These are phyloP conservation scores for Brachylomia viminalis DNA, from an alignment of 2,888 invertebrate species.

Conservation along the genomic window DNA sequence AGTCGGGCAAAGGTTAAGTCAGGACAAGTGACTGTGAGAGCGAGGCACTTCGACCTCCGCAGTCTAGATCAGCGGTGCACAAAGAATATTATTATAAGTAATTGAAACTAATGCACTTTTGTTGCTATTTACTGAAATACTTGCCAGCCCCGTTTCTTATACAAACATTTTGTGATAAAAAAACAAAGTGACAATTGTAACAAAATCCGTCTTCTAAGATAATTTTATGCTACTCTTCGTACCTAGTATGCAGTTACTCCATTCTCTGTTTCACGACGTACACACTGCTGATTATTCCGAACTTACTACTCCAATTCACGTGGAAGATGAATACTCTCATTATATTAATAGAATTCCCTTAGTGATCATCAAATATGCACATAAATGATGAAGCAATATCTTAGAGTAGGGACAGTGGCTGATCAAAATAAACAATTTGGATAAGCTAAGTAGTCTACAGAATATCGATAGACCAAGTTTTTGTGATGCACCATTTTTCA, in stretches of 20 bases:
- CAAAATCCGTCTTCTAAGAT: too few relatives aligned
- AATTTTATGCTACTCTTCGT: too few relatives aligned
- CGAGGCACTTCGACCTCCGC: slow-evolving; percentile 44
- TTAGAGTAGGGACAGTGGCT: not conserved
- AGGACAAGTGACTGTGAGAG: slow-evolving; percentile 60
- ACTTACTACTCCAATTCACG: slow-evolving; percentile 8
- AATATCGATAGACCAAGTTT: too few relatives aligned
- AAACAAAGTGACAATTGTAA: too few relatives aligned
- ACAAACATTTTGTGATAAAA: too few relatives aligned
- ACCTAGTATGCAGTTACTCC: too few relatives aligned
- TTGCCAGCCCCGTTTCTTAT: not conserved
- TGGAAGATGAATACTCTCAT: not conserved
- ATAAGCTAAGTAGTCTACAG: too few relatives aligned
- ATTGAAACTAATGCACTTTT: slow-evolving; percentile 31
- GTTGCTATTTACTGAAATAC: slow-evolving; percentile 8
- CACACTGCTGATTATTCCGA: not conserved
- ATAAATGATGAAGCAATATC: not conserved
- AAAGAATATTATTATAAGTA: not conserved
- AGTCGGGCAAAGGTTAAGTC: slow-evolving; percentile 63
- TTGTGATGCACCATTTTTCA: too few relatives aligned
- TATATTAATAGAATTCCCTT: not conserved
- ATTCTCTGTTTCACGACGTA: not conserved
- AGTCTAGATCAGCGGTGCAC: slow-evolving; percentile 13
- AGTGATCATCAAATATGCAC: not conserved
- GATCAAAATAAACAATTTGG: not conserved